Percentiles rank a stretch among this genome's conserved stretches.
phyloP scores from a whole-genome alignment of 2,797 vertebrate genomes.

The Phoeniculus purpureus region DNA sequence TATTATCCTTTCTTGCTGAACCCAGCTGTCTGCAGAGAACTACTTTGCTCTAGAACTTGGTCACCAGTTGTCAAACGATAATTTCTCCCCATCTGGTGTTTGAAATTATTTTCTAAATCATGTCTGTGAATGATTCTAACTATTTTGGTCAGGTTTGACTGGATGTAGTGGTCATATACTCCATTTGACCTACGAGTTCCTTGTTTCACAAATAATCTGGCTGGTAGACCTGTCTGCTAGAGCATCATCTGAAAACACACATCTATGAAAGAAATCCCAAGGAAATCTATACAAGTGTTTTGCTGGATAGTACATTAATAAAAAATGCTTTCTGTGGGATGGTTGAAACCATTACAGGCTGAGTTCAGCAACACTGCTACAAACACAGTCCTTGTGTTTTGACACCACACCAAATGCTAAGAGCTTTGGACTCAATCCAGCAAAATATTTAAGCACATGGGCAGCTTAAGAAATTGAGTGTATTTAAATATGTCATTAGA shows the following conservation, averaged over 20 bases:
- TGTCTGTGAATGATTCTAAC: slow-evolving; percentile 28
- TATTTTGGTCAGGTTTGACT: not conserved
- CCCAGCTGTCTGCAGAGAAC: not conserved
- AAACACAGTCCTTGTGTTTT: not conserved
- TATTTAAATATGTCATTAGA: slow-evolving; percentile 23
- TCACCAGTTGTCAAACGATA: slow-evolving; percentile 1
- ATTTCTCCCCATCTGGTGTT: slow-evolving; percentile 42
- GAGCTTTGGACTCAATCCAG: slow-evolving; percentile 32
- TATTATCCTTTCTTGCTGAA: slow-evolving; percentile 25
- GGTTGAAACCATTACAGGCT: not conserved
- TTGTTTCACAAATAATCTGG: not conserved
- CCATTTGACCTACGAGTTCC: not conserved
- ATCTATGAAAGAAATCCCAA: not conserved
- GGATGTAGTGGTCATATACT: not conserved
- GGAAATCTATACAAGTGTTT: slow-evolving; percentile 6
- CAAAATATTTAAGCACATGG: slow-evolving; percentile 32
- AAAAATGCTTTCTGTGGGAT: slow-evolving; percentile 15
- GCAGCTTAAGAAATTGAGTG: slow-evolving; percentile 45
- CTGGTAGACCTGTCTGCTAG: not conserved
- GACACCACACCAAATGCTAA: slow-evolving; percentile 7
- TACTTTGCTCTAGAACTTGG: slow-evolving; percentile 21
- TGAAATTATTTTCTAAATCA: slow-evolving; percentile 35
- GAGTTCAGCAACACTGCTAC: slow-evolving; percentile 1
- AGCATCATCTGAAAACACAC: not conserved
- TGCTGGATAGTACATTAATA: not conserved